Base-by-base conservation (phyloP, 2,113 vertebrate species). In the Datnioides undecimradiatus region DNA sequence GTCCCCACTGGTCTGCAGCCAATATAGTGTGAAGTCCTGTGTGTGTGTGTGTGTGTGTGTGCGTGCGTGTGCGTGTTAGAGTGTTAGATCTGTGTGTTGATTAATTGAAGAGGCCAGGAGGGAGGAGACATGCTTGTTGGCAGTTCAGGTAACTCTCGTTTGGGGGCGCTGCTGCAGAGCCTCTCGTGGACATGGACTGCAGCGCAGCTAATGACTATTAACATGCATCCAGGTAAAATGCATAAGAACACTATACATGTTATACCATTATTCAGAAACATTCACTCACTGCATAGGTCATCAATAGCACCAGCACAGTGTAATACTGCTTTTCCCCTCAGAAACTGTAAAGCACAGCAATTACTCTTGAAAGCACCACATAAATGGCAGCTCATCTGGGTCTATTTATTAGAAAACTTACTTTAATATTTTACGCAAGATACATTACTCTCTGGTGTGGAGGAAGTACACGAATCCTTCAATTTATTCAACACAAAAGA, bases 81-180 rank as follows among this genome's bases (percentile, higher is more conserved):
- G 51, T 54, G 12, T 16, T 3, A 13, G 31, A 34, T 45, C 6
- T 46, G 51, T 57, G 57, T 67, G 64, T 52, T 41, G 34, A 62
- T 73, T 70, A 63, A 54, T 62, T 62, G 29, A 73, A 64, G 45
- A 10, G 73, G 36, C 19, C 8, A 29, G 43, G 34, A 67, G 70
- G 8, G 40, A 64, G 54, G 54, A 10, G 21, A n/a, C n/a, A n/a
- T 52, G 36, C 48, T 49, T 76, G 33, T 40, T 59, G 51, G 73
- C 48, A 88, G 72, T 90, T 86, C 36, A 60, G 27, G 54, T 49
- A 73, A 49, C 49, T 49, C 82, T 80, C 82, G 51, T 75, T 27
- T 88, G 82, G 84, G 82, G 83, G 65, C 23, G 45, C 79, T 90
- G 62, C 83, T 86, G 82, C 63, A 76, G 74, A 89, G 63, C 64